These are phyloP conservation scores for Danio tinwini DNA, from an alignment of 2,797 vertebrate species.

Conservation along the genomic window DNA sequence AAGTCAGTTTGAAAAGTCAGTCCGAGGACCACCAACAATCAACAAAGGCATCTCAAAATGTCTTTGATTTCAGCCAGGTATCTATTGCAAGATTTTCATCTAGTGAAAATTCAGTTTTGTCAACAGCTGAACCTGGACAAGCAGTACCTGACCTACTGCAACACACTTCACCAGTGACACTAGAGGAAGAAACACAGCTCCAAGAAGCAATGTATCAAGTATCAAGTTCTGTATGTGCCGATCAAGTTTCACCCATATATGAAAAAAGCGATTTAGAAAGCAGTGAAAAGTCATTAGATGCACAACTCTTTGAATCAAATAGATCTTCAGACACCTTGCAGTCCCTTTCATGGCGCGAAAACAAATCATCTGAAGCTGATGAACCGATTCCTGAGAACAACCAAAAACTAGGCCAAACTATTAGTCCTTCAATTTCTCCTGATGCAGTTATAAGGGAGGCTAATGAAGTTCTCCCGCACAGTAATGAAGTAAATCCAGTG, in stretches of 20 bases:
- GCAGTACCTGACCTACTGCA: constrained; percentile 52
- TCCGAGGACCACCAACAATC: constrained; percentile 27
- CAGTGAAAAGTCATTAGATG: constrained; percentile 53
- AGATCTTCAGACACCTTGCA: constrained; percentile 15
- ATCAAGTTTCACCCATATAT: constrained; percentile 54
- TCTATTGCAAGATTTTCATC: constrained; percentile 52
- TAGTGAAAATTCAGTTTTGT: constrained; percentile 40
- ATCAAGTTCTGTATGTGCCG: not conserved
- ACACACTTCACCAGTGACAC: constrained; percentile 56
- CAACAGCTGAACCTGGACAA: constrained; percentile 47
- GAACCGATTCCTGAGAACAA: constrained; percentile 10
- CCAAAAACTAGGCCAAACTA: constrained; percentile 5
- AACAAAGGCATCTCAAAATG: constrained; percentile 40
- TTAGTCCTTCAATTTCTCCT: not conserved
- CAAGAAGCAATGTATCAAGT: constrained; percentile 46
- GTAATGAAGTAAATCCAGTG: constrained; percentile 49
- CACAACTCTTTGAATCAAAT: constrained; percentile 2
- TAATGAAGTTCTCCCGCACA: not conserved
- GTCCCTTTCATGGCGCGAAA: not conserved
- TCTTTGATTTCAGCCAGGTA: constrained; percentile 59
- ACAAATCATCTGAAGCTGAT: not conserved
- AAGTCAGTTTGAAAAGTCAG: constrained; percentile 11
- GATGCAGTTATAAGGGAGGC: constrained; percentile 8
- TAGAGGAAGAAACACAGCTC: constrained; percentile 50
- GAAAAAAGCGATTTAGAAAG: constrained; percentile 62